Evolutionary conservation across 2,113 vertebrate species (phyloP).

Genomic region (Benitochromis conjunctus): DNA sequence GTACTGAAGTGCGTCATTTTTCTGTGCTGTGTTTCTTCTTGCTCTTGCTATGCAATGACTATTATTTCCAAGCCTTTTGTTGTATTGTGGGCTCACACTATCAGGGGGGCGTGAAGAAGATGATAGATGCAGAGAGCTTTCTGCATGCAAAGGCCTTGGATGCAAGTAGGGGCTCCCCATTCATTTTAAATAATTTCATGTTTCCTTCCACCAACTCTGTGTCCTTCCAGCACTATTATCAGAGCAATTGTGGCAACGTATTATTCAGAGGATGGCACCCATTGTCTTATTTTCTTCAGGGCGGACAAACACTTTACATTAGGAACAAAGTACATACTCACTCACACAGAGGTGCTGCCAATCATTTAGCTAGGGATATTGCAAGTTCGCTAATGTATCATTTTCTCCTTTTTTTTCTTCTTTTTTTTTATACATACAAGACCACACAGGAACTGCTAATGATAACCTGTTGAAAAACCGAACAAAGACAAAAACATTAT

Average conservation of each 20-base stretch:
- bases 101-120: constrained; percentile 35
- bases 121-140: constrained; percentile 22
- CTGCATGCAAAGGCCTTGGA: background rate
- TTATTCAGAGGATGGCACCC: constrained; percentile 32
- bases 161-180: constrained; percentile 39
- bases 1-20: background rate
- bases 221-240: constrained; percentile 37
- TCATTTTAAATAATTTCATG: constrained; percentile 62
- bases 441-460: background rate
- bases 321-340: background rate
- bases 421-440: background rate
- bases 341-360: background rate
- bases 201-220: constrained; percentile 31
- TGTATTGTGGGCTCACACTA: constrained; percentile 14
- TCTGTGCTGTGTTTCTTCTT: background rate
- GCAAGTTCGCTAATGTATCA: background rate
- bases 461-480: background rate
- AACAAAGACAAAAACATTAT: background rate
- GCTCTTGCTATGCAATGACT: constrained; percentile 7
- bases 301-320: constrained; percentile 9
- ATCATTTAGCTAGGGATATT: background rate
- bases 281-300: constrained; percentile 26
- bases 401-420: background rate
- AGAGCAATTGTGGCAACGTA: constrained; percentile 29
- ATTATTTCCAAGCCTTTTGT: constrained; percentile 47